phyloP scores from a whole-genome alignment of 2,797 vertebrate genomes.

The Holocentrus rufus region DNA sequence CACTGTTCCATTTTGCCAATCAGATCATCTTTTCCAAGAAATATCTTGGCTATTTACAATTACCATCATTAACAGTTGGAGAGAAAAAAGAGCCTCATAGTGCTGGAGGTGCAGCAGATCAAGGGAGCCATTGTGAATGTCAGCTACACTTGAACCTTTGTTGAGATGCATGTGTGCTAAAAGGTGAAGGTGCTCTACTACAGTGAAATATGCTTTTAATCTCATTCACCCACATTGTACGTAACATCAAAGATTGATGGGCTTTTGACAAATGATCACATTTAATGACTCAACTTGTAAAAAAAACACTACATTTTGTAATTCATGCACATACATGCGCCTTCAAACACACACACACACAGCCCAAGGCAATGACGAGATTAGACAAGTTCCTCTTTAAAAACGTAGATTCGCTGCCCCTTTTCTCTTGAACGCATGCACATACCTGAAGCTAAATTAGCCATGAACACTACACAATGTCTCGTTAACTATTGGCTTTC shows the following conservation, averaged over 20 bases:
- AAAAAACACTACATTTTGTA: conserved; percentile 15
- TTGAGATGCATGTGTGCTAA: conserved; percentile 10
- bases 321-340: conserved; percentile 27
- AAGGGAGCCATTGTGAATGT: background rate
- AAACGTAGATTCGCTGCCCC: conserved; percentile 28
- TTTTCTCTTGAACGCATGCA: conserved; percentile 12
- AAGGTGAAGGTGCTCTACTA: conserved; percentile 20
- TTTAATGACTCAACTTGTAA: conserved; percentile 32
- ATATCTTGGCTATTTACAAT: background rate
- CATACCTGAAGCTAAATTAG: conserved; percentile 35
- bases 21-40: background rate
- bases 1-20: background rate
- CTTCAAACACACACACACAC: conserved; percentile 10
- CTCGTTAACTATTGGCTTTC: conserved; percentile 27
- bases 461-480: conserved; percentile 34
- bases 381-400: conserved; percentile 36
- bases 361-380: conserved; percentile 52
- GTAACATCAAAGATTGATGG: conserved; percentile 31
- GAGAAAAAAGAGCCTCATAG: background rate
- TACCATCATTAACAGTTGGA: background rate
- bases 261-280: conserved; percentile 42
- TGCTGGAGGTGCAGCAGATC: background rate
- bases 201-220: conserved; percentile 14
- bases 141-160: background rate
- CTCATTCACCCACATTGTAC: background rate